Evolutionary conservation across 2,113 vertebrate species (phyloP), one percentile per base, ranked within the genome.

Genomic region (Archocentrus centrarchus): DNA sequence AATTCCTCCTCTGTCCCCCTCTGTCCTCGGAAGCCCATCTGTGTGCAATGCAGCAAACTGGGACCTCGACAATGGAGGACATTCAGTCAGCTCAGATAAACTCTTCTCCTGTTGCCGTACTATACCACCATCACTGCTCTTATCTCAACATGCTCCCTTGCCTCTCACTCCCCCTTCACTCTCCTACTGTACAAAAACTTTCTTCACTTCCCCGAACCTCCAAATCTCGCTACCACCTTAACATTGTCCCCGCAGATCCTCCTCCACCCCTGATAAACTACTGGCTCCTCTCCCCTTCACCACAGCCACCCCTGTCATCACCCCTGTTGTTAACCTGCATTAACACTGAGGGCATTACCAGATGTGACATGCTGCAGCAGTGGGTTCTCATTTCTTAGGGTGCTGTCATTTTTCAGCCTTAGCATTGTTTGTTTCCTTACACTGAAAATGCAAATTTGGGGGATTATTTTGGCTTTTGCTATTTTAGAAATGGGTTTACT

Each of bases 41-140:
- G 79, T 1, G 32, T 30, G 75, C 58, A 89, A 83, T 75, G 81
- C 80, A 27, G 60, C 59, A 27, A 55, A 70, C 70, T n/a, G 75
- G 70, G 76, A 85, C 85, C 63, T 57, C 84, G 86, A 93, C 94
- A 93, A 93, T 81, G 86, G 88, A 82, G 79, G 80, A 89, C 93
- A 88, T 93, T 95, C 86, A 93, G 77, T 2, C 58, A 75, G 47
- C 79, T 77, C 10, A 13, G 86, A 92, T 87, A 91, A 90, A 87
- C 81, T 64, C 78, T 15, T 59, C 64, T 86, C 58, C 78, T 53
- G 59, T 63, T 64, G 50, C 24, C 66, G 32, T 53, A 0, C 75
- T 7, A 13, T 58, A 64, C 83, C 76, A 50, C 85, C 89, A 83
- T 85, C 82, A 24, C 70, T 39, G 13, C 80, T 22, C 63, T 91